phyloP scores from a whole-genome alignment of 2,113 vertebrate species.

The Apteryx mantelli region DNA sequence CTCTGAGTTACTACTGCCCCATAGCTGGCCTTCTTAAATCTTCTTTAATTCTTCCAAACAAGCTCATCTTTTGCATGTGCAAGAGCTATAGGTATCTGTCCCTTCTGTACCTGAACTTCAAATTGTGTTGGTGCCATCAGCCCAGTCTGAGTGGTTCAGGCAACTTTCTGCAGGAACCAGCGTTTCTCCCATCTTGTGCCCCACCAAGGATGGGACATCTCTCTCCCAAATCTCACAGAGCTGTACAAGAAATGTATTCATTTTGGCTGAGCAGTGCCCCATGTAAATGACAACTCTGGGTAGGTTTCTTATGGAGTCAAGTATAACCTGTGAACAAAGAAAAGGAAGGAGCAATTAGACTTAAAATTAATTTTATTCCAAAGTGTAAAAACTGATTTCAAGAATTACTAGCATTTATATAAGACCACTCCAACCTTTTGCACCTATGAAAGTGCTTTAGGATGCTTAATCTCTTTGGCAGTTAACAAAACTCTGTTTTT shows the following conservation, averaged over 20 bases:
- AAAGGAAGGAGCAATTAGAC: background rate
- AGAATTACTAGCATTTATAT: background rate
- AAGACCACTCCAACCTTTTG: background rate
- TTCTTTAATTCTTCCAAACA: background rate
- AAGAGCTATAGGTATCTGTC: background rate
- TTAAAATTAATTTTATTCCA: background rate
- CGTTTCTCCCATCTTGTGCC: background rate
- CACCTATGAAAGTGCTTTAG: background rate
- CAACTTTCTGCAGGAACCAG: background rate
- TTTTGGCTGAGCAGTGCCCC: background rate
- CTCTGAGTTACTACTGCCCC: background rate
- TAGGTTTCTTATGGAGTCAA: background rate
- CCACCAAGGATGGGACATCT: background rate
- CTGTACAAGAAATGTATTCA: background rate
- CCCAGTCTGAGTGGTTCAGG: background rate
- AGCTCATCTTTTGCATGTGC: rapidly evolving
- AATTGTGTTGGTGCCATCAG: background rate
- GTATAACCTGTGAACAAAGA: background rate
- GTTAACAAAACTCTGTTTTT: background rate
- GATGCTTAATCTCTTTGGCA: background rate
- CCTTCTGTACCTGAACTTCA: background rate
- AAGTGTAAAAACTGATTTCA: background rate
- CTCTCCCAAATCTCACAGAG: background rate
- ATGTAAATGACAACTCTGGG: background rate
- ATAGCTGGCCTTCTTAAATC: background rate